Percentiles rank a stretch among this genome's conserved stretches.
Conservation (phyloP, 2,113 vertebrate species). For the Rhinolophus sinicus region DNA sequence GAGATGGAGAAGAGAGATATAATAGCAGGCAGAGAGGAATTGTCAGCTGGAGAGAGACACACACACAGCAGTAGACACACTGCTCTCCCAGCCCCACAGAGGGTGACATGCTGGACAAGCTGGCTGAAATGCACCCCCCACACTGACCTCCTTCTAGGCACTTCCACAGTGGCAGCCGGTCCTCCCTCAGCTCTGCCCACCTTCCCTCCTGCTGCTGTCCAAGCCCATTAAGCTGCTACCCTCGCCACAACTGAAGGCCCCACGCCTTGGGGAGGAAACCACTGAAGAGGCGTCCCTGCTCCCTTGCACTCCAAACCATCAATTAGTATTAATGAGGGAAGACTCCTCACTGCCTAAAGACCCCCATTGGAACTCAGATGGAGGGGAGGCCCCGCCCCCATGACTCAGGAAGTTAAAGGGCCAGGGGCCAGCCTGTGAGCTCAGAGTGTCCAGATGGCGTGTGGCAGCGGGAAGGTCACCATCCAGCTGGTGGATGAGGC, state of each 20-base stretch:
- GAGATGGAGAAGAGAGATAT: background rate
- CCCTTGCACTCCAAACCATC: conserved; percentile 64
- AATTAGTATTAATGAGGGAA: conserved; percentile 75
- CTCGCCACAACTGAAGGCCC: conserved; percentile 78
- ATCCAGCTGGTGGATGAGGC: conserved; percentile 67
- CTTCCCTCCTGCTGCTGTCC: conserved; percentile 30
- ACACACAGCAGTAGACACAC: accelerated
- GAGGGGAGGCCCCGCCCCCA: background rate
- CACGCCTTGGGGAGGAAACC: conserved; percentile 69
- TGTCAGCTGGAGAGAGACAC: background rate
- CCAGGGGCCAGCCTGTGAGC: background rate
- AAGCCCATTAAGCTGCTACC: conserved; percentile 77
- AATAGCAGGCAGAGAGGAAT: background rate
- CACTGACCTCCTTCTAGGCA: conserved; percentile 67
- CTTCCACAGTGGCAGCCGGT: background rate
- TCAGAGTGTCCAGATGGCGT: conserved; percentile 58
- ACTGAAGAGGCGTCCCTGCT: conserved; percentile 64
- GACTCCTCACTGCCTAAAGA: conserved; percentile 26
- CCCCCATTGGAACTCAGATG: background rate
- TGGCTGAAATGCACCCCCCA: background rate
- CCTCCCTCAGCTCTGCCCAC: conserved; percentile 29
- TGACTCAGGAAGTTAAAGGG: conserved; percentile 75
- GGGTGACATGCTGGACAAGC: background rate
- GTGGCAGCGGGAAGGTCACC: conserved; percentile 49
- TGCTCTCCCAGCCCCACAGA: background rate